phyloP scores from a whole-genome alignment of 2,888 invertebrate species.

The Tenthredo distinguenda region DNA sequence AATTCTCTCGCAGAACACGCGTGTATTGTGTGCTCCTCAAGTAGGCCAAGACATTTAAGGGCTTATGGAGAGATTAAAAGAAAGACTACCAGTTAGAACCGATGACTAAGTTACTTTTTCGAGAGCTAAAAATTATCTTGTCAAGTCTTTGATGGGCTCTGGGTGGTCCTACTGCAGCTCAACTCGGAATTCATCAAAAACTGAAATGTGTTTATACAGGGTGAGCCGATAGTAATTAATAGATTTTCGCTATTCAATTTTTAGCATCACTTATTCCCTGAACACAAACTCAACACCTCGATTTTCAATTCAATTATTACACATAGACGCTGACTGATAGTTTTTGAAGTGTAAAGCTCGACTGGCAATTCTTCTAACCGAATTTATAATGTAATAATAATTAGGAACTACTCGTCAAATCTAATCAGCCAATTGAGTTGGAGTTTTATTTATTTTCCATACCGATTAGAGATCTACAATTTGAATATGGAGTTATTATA shows the following conservation, averaged over 20 bases:
- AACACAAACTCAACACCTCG: background rate
- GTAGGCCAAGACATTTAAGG: constrained; percentile 70
- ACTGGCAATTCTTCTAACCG: background rate
- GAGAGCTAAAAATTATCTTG: constrained; percentile 75
- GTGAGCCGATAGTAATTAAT: constrained; percentile 21
- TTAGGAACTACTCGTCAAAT: background rate
- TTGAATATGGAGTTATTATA: background rate
- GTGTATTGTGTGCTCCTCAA: constrained; percentile 69
- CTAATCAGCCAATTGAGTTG: background rate
- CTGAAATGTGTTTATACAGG: constrained; percentile 36
- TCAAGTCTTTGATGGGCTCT: constrained; percentile 69
- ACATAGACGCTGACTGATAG: background rate
- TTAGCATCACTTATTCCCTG: background rate
- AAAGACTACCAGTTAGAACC: constrained; percentile 77
- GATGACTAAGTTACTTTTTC: constrained; percentile 76
- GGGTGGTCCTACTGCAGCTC: constrained; percentile 70
- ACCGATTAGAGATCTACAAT: background rate
- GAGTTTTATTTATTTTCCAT: background rate
- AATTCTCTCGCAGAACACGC: constrained; percentile 58
- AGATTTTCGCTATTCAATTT: background rate
- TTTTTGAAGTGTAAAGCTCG: background rate
- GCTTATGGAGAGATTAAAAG: constrained; percentile 73
- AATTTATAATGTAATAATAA: background rate
- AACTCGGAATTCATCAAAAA: constrained; percentile 39
- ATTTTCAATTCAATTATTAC: background rate